Conservation (phyloP, 2,113 vertebrate species). For the Spheniscus mendiculus region DNA sequence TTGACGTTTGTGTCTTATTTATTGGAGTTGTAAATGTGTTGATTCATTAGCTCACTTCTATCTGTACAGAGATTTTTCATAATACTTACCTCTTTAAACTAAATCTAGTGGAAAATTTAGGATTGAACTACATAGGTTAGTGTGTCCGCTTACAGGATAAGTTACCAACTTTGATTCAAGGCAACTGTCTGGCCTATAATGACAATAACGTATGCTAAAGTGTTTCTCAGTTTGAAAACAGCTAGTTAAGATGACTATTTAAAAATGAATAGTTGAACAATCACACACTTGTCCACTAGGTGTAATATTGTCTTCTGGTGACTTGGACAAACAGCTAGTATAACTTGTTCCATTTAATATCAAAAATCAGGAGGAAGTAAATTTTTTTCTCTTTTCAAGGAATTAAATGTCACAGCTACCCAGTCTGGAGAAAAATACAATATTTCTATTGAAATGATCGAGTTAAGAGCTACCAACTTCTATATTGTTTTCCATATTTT, state of each 20-base stretch:
- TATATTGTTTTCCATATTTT: neutral
- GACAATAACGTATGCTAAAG: neutral
- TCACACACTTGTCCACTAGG: neutral
- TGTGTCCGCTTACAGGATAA: neutral
- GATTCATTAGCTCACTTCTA: neutral
- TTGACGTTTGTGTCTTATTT: neutral
- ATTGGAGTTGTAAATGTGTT: neutral
- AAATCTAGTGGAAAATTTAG: neutral
- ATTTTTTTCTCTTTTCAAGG: neutral
- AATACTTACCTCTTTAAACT: neutral
- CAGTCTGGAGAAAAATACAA: neutral
- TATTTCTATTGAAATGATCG: neutral
- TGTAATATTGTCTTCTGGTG: neutral
- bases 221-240: neutral
- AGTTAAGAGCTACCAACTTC: neutral
- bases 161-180: neutral
- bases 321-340: neutral
- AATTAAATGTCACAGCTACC: neutral
- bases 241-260: neutral
- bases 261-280: neutral
- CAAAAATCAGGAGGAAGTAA: neutral
- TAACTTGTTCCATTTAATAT: neutral
- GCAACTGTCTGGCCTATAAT: no score
- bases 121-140: neutral
- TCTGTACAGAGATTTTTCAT: neutral